These are phyloP conservation scores for Zonitis immaculata DNA, from an alignment of 2,888 invertebrate species.

Conservation along the genomic window DNA sequence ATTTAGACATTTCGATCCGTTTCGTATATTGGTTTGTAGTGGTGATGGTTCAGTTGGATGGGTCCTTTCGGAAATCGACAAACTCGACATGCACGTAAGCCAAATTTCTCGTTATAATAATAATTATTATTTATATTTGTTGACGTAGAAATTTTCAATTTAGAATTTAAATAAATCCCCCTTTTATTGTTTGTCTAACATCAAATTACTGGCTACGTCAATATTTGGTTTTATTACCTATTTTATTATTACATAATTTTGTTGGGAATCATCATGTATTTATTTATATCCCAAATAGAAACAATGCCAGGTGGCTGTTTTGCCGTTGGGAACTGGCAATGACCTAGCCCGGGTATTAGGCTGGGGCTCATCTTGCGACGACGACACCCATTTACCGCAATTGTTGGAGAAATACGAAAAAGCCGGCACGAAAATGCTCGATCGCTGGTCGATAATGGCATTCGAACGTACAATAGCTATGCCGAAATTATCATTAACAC, in stretches of 20 bases:
- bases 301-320: constrained; percentile 90
- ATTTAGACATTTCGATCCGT: constrained; percentile 92
- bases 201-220: no score
- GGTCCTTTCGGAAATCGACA: constrained; percentile 95
- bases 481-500: constrained; percentile 52
- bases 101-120: neutral
- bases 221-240: no score
- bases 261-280: neutral
- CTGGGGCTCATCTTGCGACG: constrained; percentile 95
- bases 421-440: constrained; percentile 96
- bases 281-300: constrained; percentile 53
- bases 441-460: constrained; percentile 96
- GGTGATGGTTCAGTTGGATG: constrained; percentile 98
- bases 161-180: no score
- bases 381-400: constrained; percentile 88
- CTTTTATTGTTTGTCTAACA: no score
- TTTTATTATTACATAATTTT: no score
- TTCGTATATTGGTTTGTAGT: constrained; percentile 93
- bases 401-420: constrained; percentile 91
- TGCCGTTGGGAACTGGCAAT: constrained; percentile 95
- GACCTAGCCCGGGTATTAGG: constrained; percentile 92
- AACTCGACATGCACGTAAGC: constrained; percentile 89
- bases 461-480: constrained; percentile 73
- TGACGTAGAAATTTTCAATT: neutral
- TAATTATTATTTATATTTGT: no score